These are phyloP conservation scores for Hydrolagus colliei DNA, from an alignment of 2,797 vertebrate genomes.

Conservation along the genomic window DNA sequence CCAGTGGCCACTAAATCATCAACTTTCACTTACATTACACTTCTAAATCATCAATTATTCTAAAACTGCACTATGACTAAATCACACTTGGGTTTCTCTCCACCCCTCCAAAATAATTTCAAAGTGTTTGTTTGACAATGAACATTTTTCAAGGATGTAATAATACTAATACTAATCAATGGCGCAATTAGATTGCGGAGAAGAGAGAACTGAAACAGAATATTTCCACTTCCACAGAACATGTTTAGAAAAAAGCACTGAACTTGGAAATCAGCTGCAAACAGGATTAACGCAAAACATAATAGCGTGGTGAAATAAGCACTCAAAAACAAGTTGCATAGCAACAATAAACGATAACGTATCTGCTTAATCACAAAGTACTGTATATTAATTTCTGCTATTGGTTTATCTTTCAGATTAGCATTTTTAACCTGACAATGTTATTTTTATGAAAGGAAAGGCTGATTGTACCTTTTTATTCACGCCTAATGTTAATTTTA, in stretches of 20 bases:
- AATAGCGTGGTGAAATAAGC: not conserved
- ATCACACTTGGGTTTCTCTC: not conserved
- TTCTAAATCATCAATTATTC: slow-evolving; percentile 20
- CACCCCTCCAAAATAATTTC: not conserved
- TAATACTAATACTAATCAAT: not conserved
- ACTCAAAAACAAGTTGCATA: not conserved
- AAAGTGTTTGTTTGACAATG: not conserved
- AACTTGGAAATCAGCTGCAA: not conserved
- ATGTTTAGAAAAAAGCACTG: not conserved
- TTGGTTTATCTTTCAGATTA: not conserved
- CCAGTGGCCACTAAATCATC: slow-evolving; percentile 28
- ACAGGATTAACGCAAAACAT: slow-evolving; percentile 18
- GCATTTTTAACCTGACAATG: not conserved
- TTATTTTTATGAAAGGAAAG: not conserved
- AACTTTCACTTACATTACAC: slow-evolving; percentile 12
- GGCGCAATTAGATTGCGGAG: no score
- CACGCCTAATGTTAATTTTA: not conserved
- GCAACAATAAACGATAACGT: not conserved
- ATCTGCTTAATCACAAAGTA: not conserved
- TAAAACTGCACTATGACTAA: slow-evolving; percentile 1
- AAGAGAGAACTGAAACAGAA: no score
- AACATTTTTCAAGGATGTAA: slow-evolving; percentile 9
- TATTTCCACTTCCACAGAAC: no score
- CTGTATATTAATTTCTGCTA: not conserved
- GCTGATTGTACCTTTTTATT: not conserved